These are phyloP conservation scores for Xestoiulus laeticollis DNA, from an alignment of 2,888 invertebrate genomes.

Conservation along the genomic window DNA sequence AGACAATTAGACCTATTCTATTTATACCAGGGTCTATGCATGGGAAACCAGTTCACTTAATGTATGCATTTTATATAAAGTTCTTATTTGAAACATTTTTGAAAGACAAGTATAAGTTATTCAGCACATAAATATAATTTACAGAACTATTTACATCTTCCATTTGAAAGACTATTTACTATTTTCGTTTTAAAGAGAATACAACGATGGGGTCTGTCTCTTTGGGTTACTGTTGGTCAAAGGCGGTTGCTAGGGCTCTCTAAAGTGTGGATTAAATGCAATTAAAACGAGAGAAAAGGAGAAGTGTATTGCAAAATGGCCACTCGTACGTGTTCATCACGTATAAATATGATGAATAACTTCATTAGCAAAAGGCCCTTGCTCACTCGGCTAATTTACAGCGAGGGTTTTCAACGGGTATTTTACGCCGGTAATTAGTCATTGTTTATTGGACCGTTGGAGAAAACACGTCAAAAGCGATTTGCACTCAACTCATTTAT, in stretches of 20 bases:
- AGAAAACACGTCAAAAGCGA: conserved; percentile 16
- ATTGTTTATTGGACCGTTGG: background rate
- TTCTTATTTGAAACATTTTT: no score
- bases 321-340: background rate
- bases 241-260: background rate
- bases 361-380: background rate
- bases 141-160: no score
- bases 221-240: background rate
- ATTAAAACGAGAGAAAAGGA: no score
- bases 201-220: no score
- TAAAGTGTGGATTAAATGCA: background rate
- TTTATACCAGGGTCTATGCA: no score
- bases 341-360: background rate
- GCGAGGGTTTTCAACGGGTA: background rate
- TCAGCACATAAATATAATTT: no score
- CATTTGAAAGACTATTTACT: no score
- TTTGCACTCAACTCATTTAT: background rate
- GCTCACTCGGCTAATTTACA: background rate
- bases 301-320: background rate
- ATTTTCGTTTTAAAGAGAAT: no score
- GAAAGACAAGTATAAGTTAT: no score
- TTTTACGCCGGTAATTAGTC: background rate
- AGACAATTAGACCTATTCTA: no score
- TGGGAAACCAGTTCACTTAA: no score
- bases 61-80: no score